Percentiles rank a stretch among this genome's conserved stretches.
phyloP scores from a whole-genome alignment of 2,797 vertebrate genomes.

The Argyrosomus regius region DNA sequence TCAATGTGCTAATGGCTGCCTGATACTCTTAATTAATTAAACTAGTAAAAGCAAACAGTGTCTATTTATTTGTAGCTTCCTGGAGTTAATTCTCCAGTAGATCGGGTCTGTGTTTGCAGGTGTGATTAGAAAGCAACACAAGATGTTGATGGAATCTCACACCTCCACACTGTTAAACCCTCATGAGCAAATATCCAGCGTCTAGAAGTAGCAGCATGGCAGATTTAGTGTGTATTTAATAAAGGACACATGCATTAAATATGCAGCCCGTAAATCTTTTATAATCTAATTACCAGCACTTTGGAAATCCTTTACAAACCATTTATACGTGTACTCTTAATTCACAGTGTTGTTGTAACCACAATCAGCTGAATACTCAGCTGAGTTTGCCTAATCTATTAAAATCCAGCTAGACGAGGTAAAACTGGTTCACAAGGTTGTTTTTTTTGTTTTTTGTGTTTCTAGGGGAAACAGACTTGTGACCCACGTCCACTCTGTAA shows the following conservation, averaged over 20 bases:
- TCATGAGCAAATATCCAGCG: conserved; percentile 22
- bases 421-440: conserved; percentile 8
- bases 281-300: conserved; percentile 68
- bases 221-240: conserved; percentile 42
- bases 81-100: conserved; percentile 14
- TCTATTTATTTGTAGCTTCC: conserved; percentile 28
- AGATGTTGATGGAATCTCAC: conserved; percentile 46
- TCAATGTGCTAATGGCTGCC: conserved; percentile 52
- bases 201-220: not conserved
- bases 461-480: conserved; percentile 43
- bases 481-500: conserved; percentile 54
- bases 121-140: conserved; percentile 37
- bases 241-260: conserved; percentile 47
- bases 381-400: conserved; percentile 11
- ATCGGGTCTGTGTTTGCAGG: conserved; percentile 35
- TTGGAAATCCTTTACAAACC: conserved; percentile 58
- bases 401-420: conserved; percentile 16
- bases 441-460: conserved; percentile 23
- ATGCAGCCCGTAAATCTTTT: conserved; percentile 64
- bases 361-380: conserved; percentile 6
- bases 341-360: conserved; percentile 25
- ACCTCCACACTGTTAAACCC: conserved; percentile 26
- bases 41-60: conserved; percentile 27
- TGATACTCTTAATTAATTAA: conserved; percentile 58
- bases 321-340: conserved; percentile 44